phyloP scores from a whole-genome alignment of 2,888 invertebrate species.

The Crossocerus cetratus region DNA sequence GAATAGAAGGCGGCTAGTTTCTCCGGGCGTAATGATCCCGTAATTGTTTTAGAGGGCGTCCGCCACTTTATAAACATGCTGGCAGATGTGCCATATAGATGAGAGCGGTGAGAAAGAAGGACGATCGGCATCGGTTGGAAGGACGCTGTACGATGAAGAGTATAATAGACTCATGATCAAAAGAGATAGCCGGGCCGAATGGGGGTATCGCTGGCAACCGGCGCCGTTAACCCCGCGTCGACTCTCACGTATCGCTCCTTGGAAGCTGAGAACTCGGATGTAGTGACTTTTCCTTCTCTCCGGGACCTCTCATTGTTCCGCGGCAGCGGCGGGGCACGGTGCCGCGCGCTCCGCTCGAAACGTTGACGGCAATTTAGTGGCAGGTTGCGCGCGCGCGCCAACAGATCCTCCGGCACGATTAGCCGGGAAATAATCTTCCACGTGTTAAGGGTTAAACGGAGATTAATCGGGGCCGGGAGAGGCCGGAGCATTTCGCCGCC shows the following conservation, averaged over 20 bases:
- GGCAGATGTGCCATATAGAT: too few relatives aligned
- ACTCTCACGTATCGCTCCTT: not conserved
- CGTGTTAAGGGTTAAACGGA: conserved; percentile 23
- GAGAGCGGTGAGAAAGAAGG: too few relatives aligned
- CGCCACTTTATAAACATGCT: too few relatives aligned
- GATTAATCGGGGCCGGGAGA: conserved; percentile 30
- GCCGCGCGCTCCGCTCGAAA: conserved; percentile 11
- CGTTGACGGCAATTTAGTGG: conserved; percentile 42
- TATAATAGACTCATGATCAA: too few relatives aligned
- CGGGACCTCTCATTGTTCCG: conserved; percentile 32
- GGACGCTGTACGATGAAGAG: too few relatives aligned
- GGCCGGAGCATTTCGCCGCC: not conserved
- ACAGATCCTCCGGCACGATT: conserved; percentile 32
- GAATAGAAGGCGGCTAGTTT: not conserved
- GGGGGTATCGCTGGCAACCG: not conserved
- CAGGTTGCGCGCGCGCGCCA: conserved; percentile 14
- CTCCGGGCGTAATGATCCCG: conserved; percentile 1
- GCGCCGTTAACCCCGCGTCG: conserved; percentile 14
- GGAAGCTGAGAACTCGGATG: conserved; percentile 10
- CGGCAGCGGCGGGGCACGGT: conserved; percentile 19
- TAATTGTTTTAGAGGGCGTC: not conserved
- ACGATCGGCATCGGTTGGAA: too few relatives aligned
- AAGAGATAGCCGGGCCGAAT: too few relatives aligned
- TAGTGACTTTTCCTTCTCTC: conserved; percentile 22
- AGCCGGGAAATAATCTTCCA: conserved; percentile 8